Evolutionary conservation across 2,888 invertebrate genomes (phyloP), one percentile per base, ranked within the genome.

Genomic region (Isoperla grammatica): DNA sequence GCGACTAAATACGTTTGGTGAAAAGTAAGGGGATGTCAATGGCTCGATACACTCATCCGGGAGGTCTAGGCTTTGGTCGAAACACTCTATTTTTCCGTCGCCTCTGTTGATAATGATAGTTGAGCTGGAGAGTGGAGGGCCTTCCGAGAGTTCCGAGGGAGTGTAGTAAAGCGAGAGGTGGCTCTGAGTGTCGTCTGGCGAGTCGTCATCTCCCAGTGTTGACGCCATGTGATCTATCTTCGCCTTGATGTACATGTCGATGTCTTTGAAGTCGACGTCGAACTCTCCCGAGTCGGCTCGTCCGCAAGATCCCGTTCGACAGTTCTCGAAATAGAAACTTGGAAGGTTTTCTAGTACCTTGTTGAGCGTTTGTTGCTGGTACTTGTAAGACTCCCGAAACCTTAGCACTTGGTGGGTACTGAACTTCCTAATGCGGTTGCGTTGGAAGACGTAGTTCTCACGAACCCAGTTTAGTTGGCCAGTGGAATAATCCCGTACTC

Each of bases 401-500:
- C 91, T 83, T 48, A 95, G 78, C 61, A 95, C 85, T 75, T 96
- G 95, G 72, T 93, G 92, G 17, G 92, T 87, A 77, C 95, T 94
- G 77, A 95, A 96, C 75, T 95, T 95, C 53, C 95, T 81, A 65
- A 96, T 93, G 75, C 94, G 89, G 75, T 94, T 90, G 60, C 95
- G 83, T 75, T 96, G 96, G 81, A 91, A 91, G 72, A 95, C 90
- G 76, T 96, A 96, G 76, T 94, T 95, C 74, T 95, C 95, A 63
- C 95, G 83, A 66, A 96, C 91, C 87, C 93, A 91, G 75, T 92
- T 92, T 68, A 96, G 79, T 75, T 95, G 95, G 63, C 86, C 82
- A 39, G 90, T 88, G 17, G 95, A 94, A 74, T 96, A 96, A 71
- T 95, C 95, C 60, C 94, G 84, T 39, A 95, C 94, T 67, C 89